Base-by-base conservation (phyloP, 1,140 invertebrate species). In the Dysdera silvatica region DNA sequence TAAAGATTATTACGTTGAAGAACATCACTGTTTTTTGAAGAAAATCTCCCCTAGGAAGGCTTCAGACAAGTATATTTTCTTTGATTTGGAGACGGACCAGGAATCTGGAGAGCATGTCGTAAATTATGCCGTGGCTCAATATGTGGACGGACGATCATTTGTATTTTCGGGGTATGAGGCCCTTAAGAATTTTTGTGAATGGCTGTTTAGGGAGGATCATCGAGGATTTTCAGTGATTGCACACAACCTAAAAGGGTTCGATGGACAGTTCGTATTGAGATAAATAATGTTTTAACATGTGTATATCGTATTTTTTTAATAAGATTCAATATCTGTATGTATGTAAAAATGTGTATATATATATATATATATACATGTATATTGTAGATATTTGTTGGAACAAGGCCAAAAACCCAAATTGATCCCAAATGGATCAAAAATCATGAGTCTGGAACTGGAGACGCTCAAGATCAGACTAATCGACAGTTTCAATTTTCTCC, bases 401-500 rank as follows among this genome's bases (percentile, higher is more conserved):
- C n/a, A 28, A 16, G 47, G 45, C 14, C 20, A 14, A 35, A 45
- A 35, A 40, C 61, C 45, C 23, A 31, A 52, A n/a, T 18, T 58
- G 12, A 64, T 58, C n/a, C 29, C 26, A 16, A 64, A 52, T 58
- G 61, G 61, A 4, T 7, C 28, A 29, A 52, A 52, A 35, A 16
- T 66, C 33, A 49, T 59, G 26, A 47, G 4, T 18, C 54, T 61
- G 14, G 2, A 18, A 4, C 28, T 32, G 14, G 12, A 29, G 0
- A 4, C 28, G n/a, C 10, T 55, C 8, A 62, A 23, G 18, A 45
- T 64, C 31, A 1, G 29, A 10, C 26, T 59, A 10, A 49, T 47
- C 10, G 61, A 64, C 37, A 14, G n/a, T 5, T 33, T 41, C 28
- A 65, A 63, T 35, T 59, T 66, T 41, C 33, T 67, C 0, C 65